Percentiles rank a stretch among this genome's conserved stretches.
Evolutionary conservation across 1,140 invertebrate species (phyloP).

Genomic region (Drosophila rhopaloa): DNA sequence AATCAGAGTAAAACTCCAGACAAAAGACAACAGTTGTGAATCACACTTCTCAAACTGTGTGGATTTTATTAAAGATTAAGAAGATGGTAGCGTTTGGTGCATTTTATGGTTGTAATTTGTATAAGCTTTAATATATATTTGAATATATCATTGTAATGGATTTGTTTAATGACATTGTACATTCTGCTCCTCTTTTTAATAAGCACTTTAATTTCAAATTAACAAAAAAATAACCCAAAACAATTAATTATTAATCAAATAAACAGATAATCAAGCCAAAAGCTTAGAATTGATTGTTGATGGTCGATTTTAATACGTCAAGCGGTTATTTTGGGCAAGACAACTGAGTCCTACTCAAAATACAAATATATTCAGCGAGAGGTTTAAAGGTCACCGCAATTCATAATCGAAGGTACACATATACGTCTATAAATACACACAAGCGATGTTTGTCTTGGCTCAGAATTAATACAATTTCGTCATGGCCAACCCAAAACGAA

Average conservation of each 20-base stretch:
- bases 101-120: no score
- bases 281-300: no score
- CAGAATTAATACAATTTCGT: conserved; percentile 49
- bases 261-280: no score
- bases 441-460: conserved; percentile 25
- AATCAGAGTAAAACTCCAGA: conserved; percentile 52
- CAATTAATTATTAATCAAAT: no score
- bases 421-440: conserved; percentile 15
- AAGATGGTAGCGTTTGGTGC: not conserved
- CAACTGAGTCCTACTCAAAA: not conserved
- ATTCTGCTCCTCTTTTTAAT: no score
- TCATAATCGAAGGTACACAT: conserved; percentile 14
- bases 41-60: conserved; percentile 7
- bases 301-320: no score
- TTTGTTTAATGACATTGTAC: no score
- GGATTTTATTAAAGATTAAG: not conserved
- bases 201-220: no score
- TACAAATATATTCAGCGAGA: no score
- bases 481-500: conserved; percentile 55
- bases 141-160: no score
- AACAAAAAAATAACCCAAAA: no score
- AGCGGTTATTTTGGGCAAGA: not conserved
- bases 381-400: conserved; percentile 28
- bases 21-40: conserved; percentile 45
- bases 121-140: no score